Evolutionary conservation across 2,113 vertebrate species (phyloP), one percentile per base, ranked within the genome.

Genomic region (Mustela nigripes): DNA sequence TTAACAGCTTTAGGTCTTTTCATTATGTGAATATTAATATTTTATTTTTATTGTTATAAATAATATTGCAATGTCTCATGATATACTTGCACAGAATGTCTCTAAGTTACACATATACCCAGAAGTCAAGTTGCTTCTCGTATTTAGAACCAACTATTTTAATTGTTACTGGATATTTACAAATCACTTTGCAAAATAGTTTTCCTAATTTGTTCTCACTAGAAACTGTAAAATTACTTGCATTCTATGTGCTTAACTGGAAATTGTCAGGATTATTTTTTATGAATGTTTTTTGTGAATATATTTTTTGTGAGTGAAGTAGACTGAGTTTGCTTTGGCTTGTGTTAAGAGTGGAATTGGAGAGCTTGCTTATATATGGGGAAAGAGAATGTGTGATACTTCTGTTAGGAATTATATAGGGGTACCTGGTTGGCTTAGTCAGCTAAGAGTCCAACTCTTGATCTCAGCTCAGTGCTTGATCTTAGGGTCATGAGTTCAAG

Each of bases 1-100:
- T 96, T 28, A 60, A 88, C 33, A 81, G 21, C 33, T 76, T 86
- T 90, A 76, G 19, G n/a, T 28, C 18, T 82, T 91, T 93, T 56
- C 6, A 11, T 45, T 84, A 8, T 73, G 7, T 90, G 28, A 89
- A 9, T 71, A 53, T 60, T 42, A 60, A 96, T 21, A 60, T 58
- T 71, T 69, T 91, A 7, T 62, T 56, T 81, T 56, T 80, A 21
- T 79, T 83, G 4, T 50, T 86, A 22, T 87, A 65, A 65, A 79
- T 65, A 82, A 45, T 42, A 39, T n/a, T 82, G 22, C 28, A 31
- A 48, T 78, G 8, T 78, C 5, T 91, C 9, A 45, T 81, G 36
- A 67, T 58, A 60, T 0, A 33, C 26, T 76, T 56, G 7, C 28
- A 48, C n/a, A 71, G 26, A 81, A 71, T 80, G 93, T 93, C 36